These are phyloP conservation scores for Diplodus sargus DNA, from an alignment of 2,797 vertebrate genomes.

Conservation along the genomic window DNA sequence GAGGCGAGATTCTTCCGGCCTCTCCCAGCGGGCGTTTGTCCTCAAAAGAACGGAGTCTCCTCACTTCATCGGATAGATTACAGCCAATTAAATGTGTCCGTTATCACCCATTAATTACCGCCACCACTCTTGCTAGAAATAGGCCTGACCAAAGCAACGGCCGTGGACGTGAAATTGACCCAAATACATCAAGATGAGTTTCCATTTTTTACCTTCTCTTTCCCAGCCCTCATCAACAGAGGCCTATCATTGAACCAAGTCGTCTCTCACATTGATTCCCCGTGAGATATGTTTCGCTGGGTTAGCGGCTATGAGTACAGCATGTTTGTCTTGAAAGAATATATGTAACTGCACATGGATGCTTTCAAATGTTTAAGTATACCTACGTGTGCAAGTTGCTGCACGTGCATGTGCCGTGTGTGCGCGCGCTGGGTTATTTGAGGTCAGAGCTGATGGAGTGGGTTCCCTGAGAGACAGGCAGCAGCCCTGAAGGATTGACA, in stretches of 20 bases:
- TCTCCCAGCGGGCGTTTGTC: constrained; percentile 67
- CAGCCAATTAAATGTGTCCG: constrained; percentile 80
- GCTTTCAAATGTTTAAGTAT: neutral
- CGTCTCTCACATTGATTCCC: constrained; percentile 66
- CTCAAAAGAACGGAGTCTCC: constrained; percentile 67
- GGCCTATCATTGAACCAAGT: constrained; percentile 61
- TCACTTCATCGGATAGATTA: constrained; percentile 78
- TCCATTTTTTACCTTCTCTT: constrained; percentile 76
- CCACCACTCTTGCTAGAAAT: constrained; percentile 74
- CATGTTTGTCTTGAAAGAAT: neutral
- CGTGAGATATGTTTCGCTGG: constrained; percentile 37
- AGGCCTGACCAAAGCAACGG: constrained; percentile 71
- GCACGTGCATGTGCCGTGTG: constrained; percentile 16
- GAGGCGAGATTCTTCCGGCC: constrained; percentile 39
- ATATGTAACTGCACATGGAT: constrained; percentile 5
- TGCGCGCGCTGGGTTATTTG: constrained; percentile 41
- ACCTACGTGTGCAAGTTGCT: neutral
- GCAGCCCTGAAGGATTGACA: constrained; percentile 74
- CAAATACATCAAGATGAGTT: constrained; percentile 84
- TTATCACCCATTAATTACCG: constrained; percentile 82
- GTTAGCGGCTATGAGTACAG: constrained; percentile 17
- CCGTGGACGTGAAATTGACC: constrained; percentile 79
- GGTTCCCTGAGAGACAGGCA: constrained; percentile 62
- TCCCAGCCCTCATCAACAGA: constrained; percentile 68
- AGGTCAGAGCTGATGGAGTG: constrained; percentile 71